Conservation (phyloP, 2,888 invertebrate genomes). For the Leistus spinibarbis region DNA sequence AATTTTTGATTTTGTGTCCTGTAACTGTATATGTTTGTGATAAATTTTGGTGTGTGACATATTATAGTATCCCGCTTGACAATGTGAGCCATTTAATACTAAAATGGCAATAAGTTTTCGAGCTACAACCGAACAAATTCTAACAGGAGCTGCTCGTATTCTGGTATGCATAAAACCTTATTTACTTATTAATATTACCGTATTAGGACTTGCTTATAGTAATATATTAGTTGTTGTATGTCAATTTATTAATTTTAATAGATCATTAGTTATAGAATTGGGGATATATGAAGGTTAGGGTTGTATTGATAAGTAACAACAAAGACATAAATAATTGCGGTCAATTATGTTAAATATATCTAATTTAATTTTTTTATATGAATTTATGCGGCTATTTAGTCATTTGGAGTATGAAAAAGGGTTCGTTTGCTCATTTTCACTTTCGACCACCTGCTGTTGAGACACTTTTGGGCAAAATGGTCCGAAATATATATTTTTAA, state of each 20-base stretch:
- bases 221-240: background rate
- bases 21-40: slow-evolving; percentile 23
- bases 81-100: slow-evolving; percentile 11
- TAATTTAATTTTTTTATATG: too few relatives aligned
- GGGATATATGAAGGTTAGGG: slow-evolving; percentile 1
- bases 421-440: too few relatives aligned
- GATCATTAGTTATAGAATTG: background rate
- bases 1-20: slow-evolving; percentile 22
- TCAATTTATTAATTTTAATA: background rate
- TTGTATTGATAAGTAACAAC: slow-evolving; percentile 1
- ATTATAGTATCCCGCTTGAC: slow-evolving; percentile 14
- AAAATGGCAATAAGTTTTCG: slow-evolving; percentile 21
- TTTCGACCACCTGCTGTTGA: background rate
- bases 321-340: slow-evolving; percentile 5
- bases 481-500: too few relatives aligned
- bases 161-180: slow-evolving; percentile 19
- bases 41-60: slow-evolving; percentile 25
- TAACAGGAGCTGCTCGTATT: slow-evolving; percentile 30
- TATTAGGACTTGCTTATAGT: background rate
- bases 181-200: background rate
- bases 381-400: too few relatives aligned
- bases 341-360: background rate
- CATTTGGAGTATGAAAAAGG: too few relatives aligned
- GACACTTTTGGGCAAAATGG: background rate
- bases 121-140: slow-evolving; percentile 19